Evolutionary conservation across 2,113 vertebrate genomes (phyloP).

Genomic region (Oreocharis arfaki): DNA sequence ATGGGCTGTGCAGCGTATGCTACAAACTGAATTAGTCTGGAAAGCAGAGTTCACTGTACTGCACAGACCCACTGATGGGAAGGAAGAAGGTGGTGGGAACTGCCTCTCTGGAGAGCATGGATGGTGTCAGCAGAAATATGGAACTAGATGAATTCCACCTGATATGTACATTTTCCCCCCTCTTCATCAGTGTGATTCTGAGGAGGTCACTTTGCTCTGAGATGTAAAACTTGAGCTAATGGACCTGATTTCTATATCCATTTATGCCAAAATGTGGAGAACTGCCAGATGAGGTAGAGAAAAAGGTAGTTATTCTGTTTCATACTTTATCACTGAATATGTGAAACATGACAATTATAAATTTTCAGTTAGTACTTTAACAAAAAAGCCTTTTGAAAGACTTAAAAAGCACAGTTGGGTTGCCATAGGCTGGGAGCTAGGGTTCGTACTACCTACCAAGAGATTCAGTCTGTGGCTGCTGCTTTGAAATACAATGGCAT

Average conservation of each 20-base stretch:
- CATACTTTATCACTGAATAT: not conserved
- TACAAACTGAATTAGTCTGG: slow-evolving; percentile 22
- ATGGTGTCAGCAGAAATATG: not conserved
- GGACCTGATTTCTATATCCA: not conserved
- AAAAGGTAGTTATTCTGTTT: not conserved
- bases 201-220: not conserved
- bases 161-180: not conserved
- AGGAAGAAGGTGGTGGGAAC: not conserved
- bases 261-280: not conserved
- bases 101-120: not conserved
- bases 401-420: not conserved
- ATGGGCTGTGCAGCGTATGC: not conserved
- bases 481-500: not conserved
- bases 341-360: not conserved
- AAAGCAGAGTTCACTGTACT: slow-evolving; percentile 7
- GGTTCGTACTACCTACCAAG: not conserved
- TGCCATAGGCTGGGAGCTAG: not conserved
- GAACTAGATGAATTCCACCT: not conserved
- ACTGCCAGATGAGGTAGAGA: not conserved
- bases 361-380: not conserved
- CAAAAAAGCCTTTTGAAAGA: not conserved
- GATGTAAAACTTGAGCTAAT: not conserved
- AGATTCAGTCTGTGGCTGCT: not conserved
- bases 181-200: not conserved
- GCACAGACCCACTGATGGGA: not conserved